These are phyloP conservation scores for Ammodytes marinus DNA, from an alignment of 2,113 vertebrate species.

Conservation along the genomic window DNA sequence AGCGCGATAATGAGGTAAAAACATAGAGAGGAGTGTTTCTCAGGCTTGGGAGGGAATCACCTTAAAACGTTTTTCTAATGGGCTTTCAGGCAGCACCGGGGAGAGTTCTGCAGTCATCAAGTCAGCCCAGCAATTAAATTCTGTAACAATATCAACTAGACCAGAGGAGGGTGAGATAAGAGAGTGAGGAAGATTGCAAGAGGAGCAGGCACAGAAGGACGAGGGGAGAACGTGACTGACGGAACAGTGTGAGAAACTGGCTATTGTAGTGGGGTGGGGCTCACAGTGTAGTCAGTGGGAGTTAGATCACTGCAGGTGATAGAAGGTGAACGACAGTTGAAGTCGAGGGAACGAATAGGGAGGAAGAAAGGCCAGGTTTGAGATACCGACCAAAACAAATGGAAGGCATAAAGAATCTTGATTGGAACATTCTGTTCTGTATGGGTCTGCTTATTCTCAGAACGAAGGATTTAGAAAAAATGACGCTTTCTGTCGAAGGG, in stretches of 20 bases:
- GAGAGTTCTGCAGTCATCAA: slow-evolving; percentile 66
- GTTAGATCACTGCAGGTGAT: slow-evolving; percentile 12
- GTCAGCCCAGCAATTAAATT: slow-evolving; percentile 78
- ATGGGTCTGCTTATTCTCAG: no score
- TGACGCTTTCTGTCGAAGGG: no score
- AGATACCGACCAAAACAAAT: neutral
- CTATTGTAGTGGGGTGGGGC: slow-evolving; percentile 7
- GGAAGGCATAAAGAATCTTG: neutral
- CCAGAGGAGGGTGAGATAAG: slow-evolving; percentile 51
- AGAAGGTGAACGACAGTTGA: slow-evolving; percentile 12
- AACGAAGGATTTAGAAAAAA: neutral
- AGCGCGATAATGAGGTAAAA: slow-evolving; percentile 67
- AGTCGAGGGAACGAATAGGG: neutral
- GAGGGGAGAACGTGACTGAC: slow-evolving; percentile 27
- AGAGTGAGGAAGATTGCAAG: slow-evolving; percentile 18
- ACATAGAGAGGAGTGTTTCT: slow-evolving; percentile 60
- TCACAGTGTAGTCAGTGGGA: slow-evolving; percentile 16
- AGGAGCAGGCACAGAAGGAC: slow-evolving; percentile 6
- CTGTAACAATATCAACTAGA: slow-evolving; percentile 63
- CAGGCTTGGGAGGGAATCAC: slow-evolving; percentile 45
- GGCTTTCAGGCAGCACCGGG: slow-evolving; percentile 45
- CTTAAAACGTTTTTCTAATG: slow-evolving; percentile 69
- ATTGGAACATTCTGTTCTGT: neutral
- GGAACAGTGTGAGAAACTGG: neutral
- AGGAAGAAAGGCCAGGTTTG: neutral